Conservation (phyloP, 2,797 vertebrate species). For the Macrochelys suwanniensis region DNA sequence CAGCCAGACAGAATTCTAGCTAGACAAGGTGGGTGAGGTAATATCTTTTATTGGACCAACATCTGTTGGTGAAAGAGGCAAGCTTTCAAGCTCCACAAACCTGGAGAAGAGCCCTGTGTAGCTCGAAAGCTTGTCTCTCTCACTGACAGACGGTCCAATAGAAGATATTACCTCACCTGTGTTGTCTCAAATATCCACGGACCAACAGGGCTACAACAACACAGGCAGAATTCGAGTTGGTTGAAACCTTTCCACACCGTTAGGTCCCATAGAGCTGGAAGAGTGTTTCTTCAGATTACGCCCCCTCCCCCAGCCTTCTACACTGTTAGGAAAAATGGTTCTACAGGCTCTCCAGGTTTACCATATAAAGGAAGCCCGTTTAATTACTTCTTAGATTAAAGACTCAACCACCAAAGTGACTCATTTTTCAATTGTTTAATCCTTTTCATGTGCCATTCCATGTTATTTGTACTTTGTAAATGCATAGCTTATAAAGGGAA, state of each 20-base stretch:
- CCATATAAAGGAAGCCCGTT: background rate
- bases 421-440: background rate
- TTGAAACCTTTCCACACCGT: background rate
- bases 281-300: background rate
- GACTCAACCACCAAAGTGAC: fast-evolving
- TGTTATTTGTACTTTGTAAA: background rate
- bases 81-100: background rate
- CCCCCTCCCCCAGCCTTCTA: background rate
- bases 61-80: background rate
- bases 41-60: background rate
- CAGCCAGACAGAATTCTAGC: background rate
- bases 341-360: background rate
- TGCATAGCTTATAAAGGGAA: background rate
- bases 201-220: background rate
- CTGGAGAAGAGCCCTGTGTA: background rate
- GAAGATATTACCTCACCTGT: background rate
- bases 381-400: background rate
- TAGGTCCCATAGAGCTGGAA: background rate
- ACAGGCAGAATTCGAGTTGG: background rate
- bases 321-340: background rate
- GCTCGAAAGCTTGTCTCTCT: background rate
- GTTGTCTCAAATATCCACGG: background rate
- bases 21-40: background rate
- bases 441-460: background rate
- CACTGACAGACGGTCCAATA: background rate